phyloP scores from a whole-genome alignment of 2,888 invertebrate genomes.

The Theretra japonica region DNA sequence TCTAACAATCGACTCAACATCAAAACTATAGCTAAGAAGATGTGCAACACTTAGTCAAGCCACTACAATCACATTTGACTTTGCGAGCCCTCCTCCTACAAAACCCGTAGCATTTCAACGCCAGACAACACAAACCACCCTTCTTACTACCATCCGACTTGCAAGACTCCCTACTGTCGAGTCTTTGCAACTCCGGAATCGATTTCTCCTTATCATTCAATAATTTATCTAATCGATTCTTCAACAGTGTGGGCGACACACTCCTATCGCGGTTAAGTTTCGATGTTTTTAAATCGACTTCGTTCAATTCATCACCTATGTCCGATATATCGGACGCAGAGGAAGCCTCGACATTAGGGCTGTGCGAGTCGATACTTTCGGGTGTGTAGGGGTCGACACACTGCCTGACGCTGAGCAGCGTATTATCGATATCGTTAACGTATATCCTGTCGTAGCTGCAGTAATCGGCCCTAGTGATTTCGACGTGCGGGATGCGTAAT shows the following conservation, averaged over 20 bases:
- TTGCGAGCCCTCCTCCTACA: constrained; percentile 69
- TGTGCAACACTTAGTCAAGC: constrained; percentile 66
- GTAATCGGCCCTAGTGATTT: constrained; percentile 81
- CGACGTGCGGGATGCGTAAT: constrained; percentile 74
- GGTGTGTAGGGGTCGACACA: constrained; percentile 91
- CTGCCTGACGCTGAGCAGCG: constrained; percentile 67
- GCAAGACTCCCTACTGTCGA: constrained; percentile 74
- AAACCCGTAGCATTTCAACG: constrained; percentile 75
- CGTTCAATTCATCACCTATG: constrained; percentile 58
- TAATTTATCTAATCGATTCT: constrained; percentile 83
- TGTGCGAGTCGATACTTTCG: constrained; percentile 91
- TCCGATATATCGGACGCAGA: constrained; percentile 64
- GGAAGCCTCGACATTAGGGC: constrained; percentile 84
- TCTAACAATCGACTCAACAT: constrained; percentile 33
- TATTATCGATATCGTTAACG: constrained; percentile 83
- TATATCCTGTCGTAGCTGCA: constrained; percentile 72
- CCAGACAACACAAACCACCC: constrained; percentile 70
- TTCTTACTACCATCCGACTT: constrained; percentile 68
- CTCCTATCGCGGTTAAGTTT: constrained; percentile 68
- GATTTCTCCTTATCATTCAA: constrained; percentile 57
- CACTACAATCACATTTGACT: constrained; percentile 66
- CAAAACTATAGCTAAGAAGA: constrained; percentile 43
- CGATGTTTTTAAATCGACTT: constrained; percentile 55
- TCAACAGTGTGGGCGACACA: constrained; percentile 87
- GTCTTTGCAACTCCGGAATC: constrained; percentile 61